Evolutionary conservation across 2,113 vertebrate species (phyloP).

Genomic region (Neolamprologus kungweensis): DNA sequence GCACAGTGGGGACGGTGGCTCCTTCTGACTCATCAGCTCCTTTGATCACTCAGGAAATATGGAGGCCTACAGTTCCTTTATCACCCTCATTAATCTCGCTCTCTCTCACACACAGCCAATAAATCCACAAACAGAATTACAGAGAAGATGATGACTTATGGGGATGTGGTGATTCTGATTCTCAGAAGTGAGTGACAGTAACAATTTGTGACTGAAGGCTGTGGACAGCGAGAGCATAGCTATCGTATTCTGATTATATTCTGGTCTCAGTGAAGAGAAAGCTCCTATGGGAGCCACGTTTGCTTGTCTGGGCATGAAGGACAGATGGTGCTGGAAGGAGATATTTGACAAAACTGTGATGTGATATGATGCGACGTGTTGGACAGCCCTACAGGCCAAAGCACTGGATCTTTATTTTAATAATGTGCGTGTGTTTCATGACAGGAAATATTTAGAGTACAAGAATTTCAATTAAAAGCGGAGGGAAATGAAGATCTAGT

Average conservation of each 20-base stretch:
- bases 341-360: not conserved
- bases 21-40: conserved; percentile 20
- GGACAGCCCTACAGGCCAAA: not conserved
- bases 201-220: not conserved
- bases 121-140: conserved; percentile 19
- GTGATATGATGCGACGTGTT: not conserved
- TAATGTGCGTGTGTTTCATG: not conserved
- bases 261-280: not conserved
- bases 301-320: not conserved
- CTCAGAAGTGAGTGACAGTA: not conserved
- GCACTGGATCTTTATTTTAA: not conserved
- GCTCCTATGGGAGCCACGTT: not conserved
- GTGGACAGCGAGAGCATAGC: not conserved
- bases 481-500: not conserved
- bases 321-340: not conserved
- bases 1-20: not conserved
- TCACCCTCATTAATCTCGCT: conserved; percentile 22
- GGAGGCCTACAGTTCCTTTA: conserved; percentile 18
- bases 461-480: not conserved
- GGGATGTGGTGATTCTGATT: conserved; percentile 13
- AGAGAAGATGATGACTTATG: conserved; percentile 1
- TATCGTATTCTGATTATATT: not conserved
- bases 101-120: not conserved
- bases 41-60: conserved; percentile 37
- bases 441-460: not conserved